Evolutionary conservation across 2,888 invertebrate species (phyloP).

Genomic region (Ophion obscuratus): DNA sequence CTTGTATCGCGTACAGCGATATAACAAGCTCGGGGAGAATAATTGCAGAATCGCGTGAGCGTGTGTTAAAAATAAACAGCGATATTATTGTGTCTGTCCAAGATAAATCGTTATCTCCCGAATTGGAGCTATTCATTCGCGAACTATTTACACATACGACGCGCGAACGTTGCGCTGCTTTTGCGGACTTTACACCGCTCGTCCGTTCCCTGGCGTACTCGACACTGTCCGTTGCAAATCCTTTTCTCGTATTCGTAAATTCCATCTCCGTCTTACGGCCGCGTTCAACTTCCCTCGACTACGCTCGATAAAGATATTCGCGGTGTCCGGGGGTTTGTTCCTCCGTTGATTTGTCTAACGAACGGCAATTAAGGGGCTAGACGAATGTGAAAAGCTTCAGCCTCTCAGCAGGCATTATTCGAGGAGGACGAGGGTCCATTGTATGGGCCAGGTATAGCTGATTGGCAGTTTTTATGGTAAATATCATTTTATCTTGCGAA

Average conservation of each 20-base stretch:
- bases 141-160: conserved; percentile 3
- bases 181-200: not conserved
- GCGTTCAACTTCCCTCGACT: too few species aligned
- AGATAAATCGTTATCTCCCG: conserved; percentile 69
- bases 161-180: not conserved
- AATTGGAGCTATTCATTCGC: conserved; percentile 62
- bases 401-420: too few species aligned
- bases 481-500: too few species aligned
- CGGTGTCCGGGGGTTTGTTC: not conserved
- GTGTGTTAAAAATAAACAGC: conserved; percentile 69
- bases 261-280: too few species aligned
- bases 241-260: too few species aligned
- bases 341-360: not conserved
- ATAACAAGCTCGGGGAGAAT: not conserved
- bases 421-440: too few species aligned
- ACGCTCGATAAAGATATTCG: too few species aligned
- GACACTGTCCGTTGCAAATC: not conserved
- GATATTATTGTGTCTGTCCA: conserved; percentile 76
- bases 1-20: not conserved
- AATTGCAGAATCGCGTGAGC: not conserved
- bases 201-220: too few species aligned
- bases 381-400: too few species aligned
- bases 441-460: too few species aligned
- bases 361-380: too few species aligned
- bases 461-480: too few species aligned